A percentile compares a stretch with the other conserved stretches of the same genome.
Evolutionary conservation across 2,888 invertebrate species (phyloP).

Genomic region (Coelogynopora nodosa): DNA sequence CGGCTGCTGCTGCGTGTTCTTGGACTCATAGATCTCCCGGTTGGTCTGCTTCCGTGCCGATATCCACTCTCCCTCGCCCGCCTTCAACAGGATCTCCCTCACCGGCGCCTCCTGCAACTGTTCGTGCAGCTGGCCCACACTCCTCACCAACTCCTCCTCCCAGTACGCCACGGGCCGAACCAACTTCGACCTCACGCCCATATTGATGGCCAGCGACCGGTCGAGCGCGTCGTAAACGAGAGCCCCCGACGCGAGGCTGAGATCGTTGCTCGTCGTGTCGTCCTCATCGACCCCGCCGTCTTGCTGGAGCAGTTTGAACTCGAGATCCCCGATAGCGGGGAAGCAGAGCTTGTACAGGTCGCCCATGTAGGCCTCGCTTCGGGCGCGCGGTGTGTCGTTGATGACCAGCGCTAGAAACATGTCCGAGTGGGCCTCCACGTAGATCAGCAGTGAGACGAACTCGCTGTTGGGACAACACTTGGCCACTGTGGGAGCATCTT

Average conservation of each 20-base stretch:
- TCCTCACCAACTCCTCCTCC: background rate
- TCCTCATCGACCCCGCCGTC: background rate
- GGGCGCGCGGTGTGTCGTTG: background rate
- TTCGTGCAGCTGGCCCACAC: background rate
- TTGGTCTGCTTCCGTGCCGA: background rate
- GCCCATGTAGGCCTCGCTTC: background rate
- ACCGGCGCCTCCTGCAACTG: background rate
- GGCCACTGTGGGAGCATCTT: background rate
- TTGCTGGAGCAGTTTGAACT: slow-evolving; percentile 4
- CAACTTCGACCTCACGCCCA: background rate
- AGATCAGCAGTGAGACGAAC: background rate
- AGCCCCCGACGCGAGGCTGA: background rate
- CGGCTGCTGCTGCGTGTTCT: background rate
- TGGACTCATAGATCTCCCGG: background rate
- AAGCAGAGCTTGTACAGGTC: slow-evolving; percentile 11
- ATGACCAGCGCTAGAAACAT: slow-evolving; percentile 17
- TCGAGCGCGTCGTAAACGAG: background rate
- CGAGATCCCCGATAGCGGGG: slow-evolving; percentile 1
- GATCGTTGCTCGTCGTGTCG: background rate
- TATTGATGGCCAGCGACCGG: background rate
- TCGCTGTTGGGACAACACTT: background rate
- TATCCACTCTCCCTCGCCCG: background rate
- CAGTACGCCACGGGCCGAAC: background rate
- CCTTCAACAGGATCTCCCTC: background rate
- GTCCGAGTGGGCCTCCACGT: background rate